Base-by-base conservation (phyloP, 2,888 invertebrate species). In the Heliconius hortense region DNA sequence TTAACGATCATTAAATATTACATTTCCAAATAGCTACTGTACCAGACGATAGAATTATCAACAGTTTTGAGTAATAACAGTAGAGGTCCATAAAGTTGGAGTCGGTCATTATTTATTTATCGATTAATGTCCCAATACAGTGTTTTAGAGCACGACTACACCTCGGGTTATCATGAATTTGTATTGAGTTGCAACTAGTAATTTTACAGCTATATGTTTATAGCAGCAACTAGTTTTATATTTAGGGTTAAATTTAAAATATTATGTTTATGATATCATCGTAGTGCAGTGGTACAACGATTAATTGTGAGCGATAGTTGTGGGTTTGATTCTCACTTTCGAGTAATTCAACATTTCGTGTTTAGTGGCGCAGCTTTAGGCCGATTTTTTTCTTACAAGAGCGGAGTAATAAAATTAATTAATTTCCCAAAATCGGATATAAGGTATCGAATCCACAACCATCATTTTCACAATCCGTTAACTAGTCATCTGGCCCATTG, bases 131-230 rank as follows among this genome's bases (percentile, higher is more conserved):
- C 43, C 53, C 69, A 69, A 43, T 66, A 28, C 48, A 72, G 73
- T 59, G 72, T 73, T 76, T 75, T 56, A 76, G 63, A 64, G 64
- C 78, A 78, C 78, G 78, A 78, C 31, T 78, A 59, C 43, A 76
- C 74, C 76, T 74, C 74, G 35, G 76, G 76, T 74, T 73, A 74
- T 78, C 78, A 78, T 74, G 78, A 78, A n/a, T 35, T 69, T n/a
- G 31, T 56, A 66, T 56, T 5, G 68, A 53, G 28, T 69, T 66
- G 31, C 31, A 24, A 56, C 31, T 69, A 7, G 56, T 69, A n/a
- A 69, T 56, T 69, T 69, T n/a, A 69, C 8, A n/a, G 56, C 31
- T 56, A 56, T 18, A 35, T 24, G 35, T 69, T 39, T 24, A 64
- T 15, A 39, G 24, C 39, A 10, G 13, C 35, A 64, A 64, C 35